phyloP scores from a whole-genome alignment of 2,797 vertebrate genomes.

The Sarcoramphus papa region DNA sequence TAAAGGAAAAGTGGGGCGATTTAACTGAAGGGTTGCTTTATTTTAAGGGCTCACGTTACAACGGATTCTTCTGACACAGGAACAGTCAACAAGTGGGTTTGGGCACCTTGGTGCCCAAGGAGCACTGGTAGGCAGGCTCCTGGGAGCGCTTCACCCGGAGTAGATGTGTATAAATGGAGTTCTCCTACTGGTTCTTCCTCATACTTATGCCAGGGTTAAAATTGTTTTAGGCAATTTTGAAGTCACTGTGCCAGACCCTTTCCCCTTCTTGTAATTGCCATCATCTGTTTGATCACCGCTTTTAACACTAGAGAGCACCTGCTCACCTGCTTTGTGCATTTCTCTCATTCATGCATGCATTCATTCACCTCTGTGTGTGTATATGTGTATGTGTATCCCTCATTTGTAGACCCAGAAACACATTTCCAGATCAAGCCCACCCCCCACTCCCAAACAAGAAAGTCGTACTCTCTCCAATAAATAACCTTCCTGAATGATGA shows the following conservation, averaged over 20 bases:
- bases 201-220: background rate
- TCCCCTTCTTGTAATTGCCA: background rate
- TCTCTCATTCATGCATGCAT: background rate
- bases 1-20: fast-evolving
- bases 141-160: background rate
- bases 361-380: background rate
- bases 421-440: background rate
- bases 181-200: background rate
- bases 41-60: background rate
- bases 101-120: background rate
- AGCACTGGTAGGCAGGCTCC: background rate
- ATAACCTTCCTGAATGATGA: background rate
- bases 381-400: background rate
- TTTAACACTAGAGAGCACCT: conserved; percentile 68
- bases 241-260: background rate
- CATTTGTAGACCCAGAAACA: background rate
- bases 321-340: conserved; percentile 51
- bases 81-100: background rate
- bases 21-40: background rate
- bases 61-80: background rate
- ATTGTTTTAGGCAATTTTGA: background rate
- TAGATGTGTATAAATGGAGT: background rate
- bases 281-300: background rate
- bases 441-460: background rate
- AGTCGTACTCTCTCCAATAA: background rate